A percentile compares a stretch with the other conserved stretches of the same genome.
phyloP scores from a whole-genome alignment of 2,113 vertebrate genomes.

The Hyaena hyaena region DNA sequence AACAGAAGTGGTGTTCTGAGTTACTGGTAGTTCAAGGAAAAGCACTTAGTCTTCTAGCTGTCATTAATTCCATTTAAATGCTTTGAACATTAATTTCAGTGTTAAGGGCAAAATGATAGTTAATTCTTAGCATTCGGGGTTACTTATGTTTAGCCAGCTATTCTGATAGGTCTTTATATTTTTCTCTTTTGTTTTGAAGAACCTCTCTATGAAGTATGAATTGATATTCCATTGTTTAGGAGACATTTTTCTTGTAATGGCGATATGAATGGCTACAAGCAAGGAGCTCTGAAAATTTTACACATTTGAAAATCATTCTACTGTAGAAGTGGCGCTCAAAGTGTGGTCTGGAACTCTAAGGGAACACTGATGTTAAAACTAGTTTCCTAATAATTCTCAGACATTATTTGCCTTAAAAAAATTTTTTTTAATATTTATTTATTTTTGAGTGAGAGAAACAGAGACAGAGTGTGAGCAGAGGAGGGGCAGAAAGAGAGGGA shows the following conservation, averaged over 20 bases:
- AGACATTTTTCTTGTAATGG: neutral
- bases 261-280: neutral
- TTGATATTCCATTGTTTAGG: neutral
- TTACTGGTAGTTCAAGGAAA: neutral
- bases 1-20: neutral
- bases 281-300: neutral
- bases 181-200: neutral
- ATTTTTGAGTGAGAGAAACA: no score
- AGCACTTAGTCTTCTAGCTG: neutral
- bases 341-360: neutral
- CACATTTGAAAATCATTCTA: neutral
- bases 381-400: neutral
- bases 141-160: neutral
- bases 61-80: neutral
- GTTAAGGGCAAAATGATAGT: neutral
- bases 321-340: neutral
- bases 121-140: neutral
- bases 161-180: neutral
- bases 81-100: neutral
- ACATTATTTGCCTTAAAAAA: neutral
- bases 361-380: neutral
- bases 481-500: no score
- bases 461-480: no score
- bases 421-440: no score
- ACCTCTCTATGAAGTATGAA: neutral